phyloP scores from a whole-genome alignment of 2,888 invertebrate genomes.

The Microplitis manilae region DNA sequence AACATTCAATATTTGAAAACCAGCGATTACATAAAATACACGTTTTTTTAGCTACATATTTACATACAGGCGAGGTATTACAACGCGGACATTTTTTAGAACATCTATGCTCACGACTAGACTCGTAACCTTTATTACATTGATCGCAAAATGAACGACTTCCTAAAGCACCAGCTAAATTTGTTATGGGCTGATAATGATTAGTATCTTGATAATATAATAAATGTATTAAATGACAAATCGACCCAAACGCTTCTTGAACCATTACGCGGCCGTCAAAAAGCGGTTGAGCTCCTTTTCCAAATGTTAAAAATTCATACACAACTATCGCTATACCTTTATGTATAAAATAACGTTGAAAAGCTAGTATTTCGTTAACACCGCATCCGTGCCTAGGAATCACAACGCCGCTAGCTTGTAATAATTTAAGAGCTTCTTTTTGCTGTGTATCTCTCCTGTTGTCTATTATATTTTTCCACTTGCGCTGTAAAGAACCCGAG shows the following conservation, averaged over 20 bases:
- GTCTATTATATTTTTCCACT: too few relatives aligned
- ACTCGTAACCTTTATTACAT: neutral
- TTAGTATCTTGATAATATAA: neutral
- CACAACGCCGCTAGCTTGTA: neutral
- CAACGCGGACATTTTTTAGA: neutral
- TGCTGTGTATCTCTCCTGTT: too few relatives aligned
- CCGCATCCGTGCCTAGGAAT: neutral
- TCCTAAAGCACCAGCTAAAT: too few relatives aligned
- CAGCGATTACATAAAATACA: too few relatives aligned
- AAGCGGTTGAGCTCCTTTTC: neutral
- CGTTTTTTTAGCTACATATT: neutral
- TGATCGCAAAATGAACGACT: too few relatives aligned
- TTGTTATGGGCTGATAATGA: neutral
- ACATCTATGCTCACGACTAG: neutral
- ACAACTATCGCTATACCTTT: neutral
- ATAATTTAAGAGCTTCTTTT: neutral
- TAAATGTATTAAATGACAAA: neutral
- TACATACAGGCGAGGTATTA: neutral
- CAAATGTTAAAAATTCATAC: slow-evolving; percentile 8
- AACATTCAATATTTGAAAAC: neutral
- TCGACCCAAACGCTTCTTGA: neutral
- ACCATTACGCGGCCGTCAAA: neutral
- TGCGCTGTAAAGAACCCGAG: too few relatives aligned
- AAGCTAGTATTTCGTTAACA: neutral
- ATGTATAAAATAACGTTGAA: neutral